Base-by-base conservation (phyloP, 1,140 invertebrate genomes). In the Drosophila pallidifrons region DNA sequence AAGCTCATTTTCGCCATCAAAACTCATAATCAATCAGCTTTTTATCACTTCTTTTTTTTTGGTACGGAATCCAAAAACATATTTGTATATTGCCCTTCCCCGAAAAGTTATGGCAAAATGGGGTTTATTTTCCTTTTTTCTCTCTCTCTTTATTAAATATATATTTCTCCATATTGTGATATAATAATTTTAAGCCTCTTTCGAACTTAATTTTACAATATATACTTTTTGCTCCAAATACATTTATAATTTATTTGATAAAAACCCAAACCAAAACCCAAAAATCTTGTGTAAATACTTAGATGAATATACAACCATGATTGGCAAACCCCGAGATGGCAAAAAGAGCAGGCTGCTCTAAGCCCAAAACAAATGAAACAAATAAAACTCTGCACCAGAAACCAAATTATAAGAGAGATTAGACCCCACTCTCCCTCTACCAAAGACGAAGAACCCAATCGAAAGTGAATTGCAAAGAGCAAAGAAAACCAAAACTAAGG, bases 261-360 rank as follows among this genome's bases (percentile, higher is more conserved):
- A 63, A 63, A 43, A 63, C 58, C 72, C 58, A 77, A 25, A 77
- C 51, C 71, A 70, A 79, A 76, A 71, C 30, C 72, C 60, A 87
- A 43, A 79, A 88, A 89, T 88, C 75, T 89, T 85, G 74, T 89
- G 86, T 89, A 89, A 90, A 89, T 89, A 76, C 73, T 72, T 76
- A 89, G 91, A 92, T 92, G 91, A 92, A 82, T 92, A 90, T 90
- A 91, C 91, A 73, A 91, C 91, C 55, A 92, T 92, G 91, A 90
- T 92, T 92, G 91, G 91, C 79, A 92, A 92, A 86, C 79, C 87
- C 64, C 78, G 87, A 45, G 91, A 92, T 76, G 92, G 92, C 72
- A 92, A 92, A 91, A 92, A 92, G 91, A 92, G 92, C 78, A 91
- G 92, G 76, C 88, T 92, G 74, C 92, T 92, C 77, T 92, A 89